Conservation (phyloP, 1,140 invertebrate species). For the Drosophila santomea region DNA sequence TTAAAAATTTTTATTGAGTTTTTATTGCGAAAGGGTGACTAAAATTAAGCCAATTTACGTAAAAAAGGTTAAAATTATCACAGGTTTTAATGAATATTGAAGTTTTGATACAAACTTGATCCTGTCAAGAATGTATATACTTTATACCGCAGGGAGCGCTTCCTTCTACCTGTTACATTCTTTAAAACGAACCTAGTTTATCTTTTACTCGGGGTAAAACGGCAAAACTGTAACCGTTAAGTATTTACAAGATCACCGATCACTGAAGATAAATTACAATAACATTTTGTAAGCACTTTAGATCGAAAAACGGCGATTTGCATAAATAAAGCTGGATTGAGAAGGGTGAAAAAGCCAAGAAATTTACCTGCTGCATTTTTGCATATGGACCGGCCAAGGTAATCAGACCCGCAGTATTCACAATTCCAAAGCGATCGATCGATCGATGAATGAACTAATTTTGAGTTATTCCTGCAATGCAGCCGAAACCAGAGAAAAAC, state of each 20-base stretch:
- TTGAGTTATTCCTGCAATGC: conserved; percentile 71
- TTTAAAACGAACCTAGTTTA: too few species aligned
- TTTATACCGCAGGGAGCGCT: too few species aligned
- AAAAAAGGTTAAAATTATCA: too few species aligned
- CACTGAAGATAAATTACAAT: conserved; percentile 22
- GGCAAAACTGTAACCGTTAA: conserved; percentile 33
- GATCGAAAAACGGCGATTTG: not conserved
- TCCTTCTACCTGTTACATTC: too few species aligned
- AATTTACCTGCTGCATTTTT: conserved; percentile 53
- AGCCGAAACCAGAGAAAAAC: conserved; percentile 11
- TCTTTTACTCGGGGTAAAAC: too few species aligned
- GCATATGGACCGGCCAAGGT: conserved; percentile 44
- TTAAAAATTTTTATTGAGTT: conserved; percentile 25
- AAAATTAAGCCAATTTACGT: too few species aligned
- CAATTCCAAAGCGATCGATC: conserved; percentile 64
- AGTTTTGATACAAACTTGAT: too few species aligned
- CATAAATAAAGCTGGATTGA: conserved; percentile 3
- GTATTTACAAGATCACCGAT: conserved; percentile 1
- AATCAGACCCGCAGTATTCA: conserved; percentile 63
- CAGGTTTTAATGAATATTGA: too few species aligned
- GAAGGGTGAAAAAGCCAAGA: conserved; percentile 13
- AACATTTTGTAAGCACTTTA: conserved; percentile 47
- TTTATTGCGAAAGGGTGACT: not conserved
- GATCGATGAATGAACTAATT: conserved; percentile 76
- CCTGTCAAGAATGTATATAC: too few species aligned